phyloP scores from a whole-genome alignment of 1,140 invertebrate species.

The Whitmania pigra region DNA sequence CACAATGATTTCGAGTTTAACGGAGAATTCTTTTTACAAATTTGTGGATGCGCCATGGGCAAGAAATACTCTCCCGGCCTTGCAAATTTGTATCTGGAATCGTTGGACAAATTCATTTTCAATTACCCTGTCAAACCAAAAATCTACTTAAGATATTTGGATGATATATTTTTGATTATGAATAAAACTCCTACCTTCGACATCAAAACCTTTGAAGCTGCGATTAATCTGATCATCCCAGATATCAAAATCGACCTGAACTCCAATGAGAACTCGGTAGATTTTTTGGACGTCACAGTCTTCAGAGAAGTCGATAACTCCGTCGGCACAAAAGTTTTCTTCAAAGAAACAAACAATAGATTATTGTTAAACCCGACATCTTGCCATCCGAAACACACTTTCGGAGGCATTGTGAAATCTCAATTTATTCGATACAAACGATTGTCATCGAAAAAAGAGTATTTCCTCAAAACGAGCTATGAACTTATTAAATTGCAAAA shows the following conservation, averaged over 20 bases:
- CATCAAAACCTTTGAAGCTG: too few relatives aligned
- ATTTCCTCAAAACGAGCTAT: too few relatives aligned
- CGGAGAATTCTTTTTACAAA: constrained; percentile 9
- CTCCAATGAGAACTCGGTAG: neutral
- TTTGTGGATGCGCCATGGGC: constrained; percentile 10
- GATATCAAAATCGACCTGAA: neutral
- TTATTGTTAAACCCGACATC: too few relatives aligned
- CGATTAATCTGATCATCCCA: neutral
- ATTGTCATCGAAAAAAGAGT: too few relatives aligned
- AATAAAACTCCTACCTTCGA: neutral
- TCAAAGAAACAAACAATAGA: too few relatives aligned
- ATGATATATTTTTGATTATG: neutral
- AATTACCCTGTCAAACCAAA: neutral
- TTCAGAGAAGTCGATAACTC: neutral
- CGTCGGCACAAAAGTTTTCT: too few relatives aligned
- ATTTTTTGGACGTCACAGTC: neutral
- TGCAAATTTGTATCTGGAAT: constrained; percentile 2
- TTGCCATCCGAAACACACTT: too few relatives aligned
- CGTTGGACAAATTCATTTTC: neutral
- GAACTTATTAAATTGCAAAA: too few relatives aligned
- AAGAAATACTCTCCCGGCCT: neutral
- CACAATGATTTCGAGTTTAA: constrained; percentile 13
- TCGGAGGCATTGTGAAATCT: too few relatives aligned
- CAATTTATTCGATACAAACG: too few relatives aligned
- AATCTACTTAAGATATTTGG: neutral